A percentile compares a stretch with the other conserved stretches of the same genome.
Evolutionary conservation across 2,797 vertebrate species (phyloP).

Genomic region (Dendrocincla fuliginosa): DNA sequence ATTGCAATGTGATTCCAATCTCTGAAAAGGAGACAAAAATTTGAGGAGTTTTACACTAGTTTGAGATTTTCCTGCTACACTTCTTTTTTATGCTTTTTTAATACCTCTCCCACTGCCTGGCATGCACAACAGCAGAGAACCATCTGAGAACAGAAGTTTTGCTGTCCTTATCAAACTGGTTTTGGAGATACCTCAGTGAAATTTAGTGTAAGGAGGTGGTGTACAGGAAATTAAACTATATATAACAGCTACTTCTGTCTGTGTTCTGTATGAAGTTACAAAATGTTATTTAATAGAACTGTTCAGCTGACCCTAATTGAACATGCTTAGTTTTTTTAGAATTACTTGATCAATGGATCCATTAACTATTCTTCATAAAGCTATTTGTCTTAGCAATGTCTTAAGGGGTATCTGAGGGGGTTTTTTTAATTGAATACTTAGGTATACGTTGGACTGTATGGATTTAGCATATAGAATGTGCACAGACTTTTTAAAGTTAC

Average conservation of each 20-base stretch:
- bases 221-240: neutral
- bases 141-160: neutral
- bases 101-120: neutral
- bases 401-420: neutral
- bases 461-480: neutral
- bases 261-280: neutral
- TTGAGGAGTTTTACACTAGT: neutral
- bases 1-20: neutral
- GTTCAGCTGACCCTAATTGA: neutral
- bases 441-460: neutral
- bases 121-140: neutral
- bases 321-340: neutral
- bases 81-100: neutral
- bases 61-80: neutral
- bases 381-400: neutral
- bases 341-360: neutral
- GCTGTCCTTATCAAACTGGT: neutral
- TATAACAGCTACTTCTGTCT: neutral
- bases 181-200: neutral
- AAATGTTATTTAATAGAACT: neutral
- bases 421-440: neutral
- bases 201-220: neutral
- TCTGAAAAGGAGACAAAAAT: neutral
- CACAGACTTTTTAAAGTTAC: neutral
- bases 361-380: neutral